Conservation (phyloP, 2,888 invertebrate species). For the Peribatodes rhomboidaria region DNA sequence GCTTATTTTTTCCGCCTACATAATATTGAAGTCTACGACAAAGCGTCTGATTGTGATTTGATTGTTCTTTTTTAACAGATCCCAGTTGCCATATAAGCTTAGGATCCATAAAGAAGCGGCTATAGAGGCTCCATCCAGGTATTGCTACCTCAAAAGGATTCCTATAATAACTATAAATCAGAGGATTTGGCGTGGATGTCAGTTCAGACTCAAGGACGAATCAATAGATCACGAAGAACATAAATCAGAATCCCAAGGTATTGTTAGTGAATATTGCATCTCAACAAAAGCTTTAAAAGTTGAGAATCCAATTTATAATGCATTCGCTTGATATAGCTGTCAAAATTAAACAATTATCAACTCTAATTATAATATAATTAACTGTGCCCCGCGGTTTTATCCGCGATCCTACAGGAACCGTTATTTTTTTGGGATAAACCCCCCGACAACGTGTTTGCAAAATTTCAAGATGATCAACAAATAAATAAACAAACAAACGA, state of each 20-base stretch:
- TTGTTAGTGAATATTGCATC: neutral
- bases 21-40: conserved; percentile 19
- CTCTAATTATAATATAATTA: neutral
- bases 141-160: conserved; percentile 32
- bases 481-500: no score
- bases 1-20: conserved; percentile 30
- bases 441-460: no score
- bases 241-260: conserved; percentile 14
- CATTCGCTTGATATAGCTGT: neutral
- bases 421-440: no score
- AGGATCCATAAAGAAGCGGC: conserved; percentile 41
- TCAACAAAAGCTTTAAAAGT: neutral
- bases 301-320: neutral
- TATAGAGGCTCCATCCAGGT: conserved; percentile 41
- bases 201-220: conserved; percentile 38
- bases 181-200: conserved; percentile 33
- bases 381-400: no score
- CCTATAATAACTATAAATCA: conserved; percentile 42
- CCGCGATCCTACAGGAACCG: no score
- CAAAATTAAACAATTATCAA: neutral
- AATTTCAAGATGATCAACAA: no score
- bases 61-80: conserved; percentile 30
- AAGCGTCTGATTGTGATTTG: conserved; percentile 19
- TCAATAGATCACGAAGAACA: conserved; percentile 14
- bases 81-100: conserved; percentile 62